A percentile compares a stretch with the other conserved stretches of the same genome.
Conservation (phyloP, 2,888 invertebrate genomes). For the Ennomos fuscantarius region DNA sequence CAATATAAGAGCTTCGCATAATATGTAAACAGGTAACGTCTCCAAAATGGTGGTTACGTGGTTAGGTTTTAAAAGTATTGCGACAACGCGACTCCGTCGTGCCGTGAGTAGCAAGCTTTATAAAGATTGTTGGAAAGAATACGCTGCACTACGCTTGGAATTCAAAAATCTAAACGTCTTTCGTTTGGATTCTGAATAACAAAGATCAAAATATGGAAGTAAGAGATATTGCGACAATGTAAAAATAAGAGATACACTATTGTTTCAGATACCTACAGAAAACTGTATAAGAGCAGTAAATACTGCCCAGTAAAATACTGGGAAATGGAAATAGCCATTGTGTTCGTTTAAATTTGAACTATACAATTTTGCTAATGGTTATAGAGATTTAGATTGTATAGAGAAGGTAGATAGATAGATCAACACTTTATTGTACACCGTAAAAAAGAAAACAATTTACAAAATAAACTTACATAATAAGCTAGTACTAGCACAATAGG, state of each 20-base stretch:
- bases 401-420: no score
- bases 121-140: constrained; percentile 53
- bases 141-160: constrained; percentile 49
- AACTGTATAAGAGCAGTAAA: no score
- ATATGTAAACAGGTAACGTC: neutral
- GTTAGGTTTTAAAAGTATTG: neutral
- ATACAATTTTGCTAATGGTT: no score
- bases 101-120: constrained; percentile 42
- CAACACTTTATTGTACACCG: no score
- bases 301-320: no score
- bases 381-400: no score
- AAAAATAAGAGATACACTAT: constrained; percentile 20
- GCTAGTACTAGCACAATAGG: no score
- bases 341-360: neutral
- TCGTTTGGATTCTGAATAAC: constrained; percentile 48
- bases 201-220: constrained; percentile 45
- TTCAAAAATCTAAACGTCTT: constrained; percentile 53
- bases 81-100: constrained; percentile 30
- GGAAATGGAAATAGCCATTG: no score
- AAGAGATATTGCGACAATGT: constrained; percentile 24
- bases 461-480: no score
- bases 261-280: constrained; percentile 23
- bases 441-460: no score
- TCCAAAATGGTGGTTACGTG: constrained; percentile 2
- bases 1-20: neutral